A percentile compares a stretch with the other conserved stretches of the same genome.
Conservation (phyloP, 2,797 vertebrate species). For the Eulemur albifrons region DNA sequence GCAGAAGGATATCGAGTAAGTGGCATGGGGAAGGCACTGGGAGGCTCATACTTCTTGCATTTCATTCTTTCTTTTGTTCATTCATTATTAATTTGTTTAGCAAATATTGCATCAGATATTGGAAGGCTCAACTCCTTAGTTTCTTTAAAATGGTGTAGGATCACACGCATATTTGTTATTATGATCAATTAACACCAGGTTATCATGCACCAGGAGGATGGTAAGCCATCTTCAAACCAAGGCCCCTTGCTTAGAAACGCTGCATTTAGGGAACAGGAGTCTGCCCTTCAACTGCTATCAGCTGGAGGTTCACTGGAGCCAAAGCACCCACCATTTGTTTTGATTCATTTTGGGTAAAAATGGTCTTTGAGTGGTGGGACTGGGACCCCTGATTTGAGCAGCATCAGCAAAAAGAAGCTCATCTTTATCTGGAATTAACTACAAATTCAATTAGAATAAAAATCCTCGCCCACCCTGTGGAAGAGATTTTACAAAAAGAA, state of each 20-base stretch:
- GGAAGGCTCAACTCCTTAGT: neutral
- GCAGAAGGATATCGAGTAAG: neutral
- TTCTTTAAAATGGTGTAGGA: neutral
- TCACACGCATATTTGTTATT: neutral
- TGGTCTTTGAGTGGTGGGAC: neutral
- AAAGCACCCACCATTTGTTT: neutral
- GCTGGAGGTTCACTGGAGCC: neutral
- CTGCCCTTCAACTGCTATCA: neutral
- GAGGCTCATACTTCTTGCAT: neutral
- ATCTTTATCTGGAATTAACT: constrained; percentile 81
- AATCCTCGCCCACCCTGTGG: constrained; percentile 77
- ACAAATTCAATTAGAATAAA: constrained; percentile 88
- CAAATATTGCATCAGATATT: neutral
- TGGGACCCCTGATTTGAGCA: constrained; percentile 20
- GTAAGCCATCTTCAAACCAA: neutral
- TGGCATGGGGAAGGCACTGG: neutral
- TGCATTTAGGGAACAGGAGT: neutral
- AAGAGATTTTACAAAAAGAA: constrained; percentile 80
- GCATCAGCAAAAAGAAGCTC: constrained; percentile 38
- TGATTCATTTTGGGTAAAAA: neutral
- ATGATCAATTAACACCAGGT: neutral
- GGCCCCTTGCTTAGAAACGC: neutral
- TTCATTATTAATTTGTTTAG: neutral
- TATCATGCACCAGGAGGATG: neutral
- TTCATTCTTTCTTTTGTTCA: neutral